Base-by-base conservation (phyloP, 2,113 vertebrate genomes). In the Fulmarus glacialis region DNA sequence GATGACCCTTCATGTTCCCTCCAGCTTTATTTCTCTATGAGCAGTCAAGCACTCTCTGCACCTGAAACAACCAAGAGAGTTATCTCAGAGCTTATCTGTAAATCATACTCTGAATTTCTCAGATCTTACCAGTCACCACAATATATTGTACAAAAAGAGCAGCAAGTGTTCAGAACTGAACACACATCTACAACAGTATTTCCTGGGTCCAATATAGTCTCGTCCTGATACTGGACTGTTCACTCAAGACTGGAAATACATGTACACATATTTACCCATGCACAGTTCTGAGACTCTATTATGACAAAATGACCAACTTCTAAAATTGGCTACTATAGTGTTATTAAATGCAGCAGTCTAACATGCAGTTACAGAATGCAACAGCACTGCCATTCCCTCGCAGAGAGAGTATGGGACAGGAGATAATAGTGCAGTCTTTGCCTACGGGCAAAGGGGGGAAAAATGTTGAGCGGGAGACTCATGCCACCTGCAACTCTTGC, bases 221-320 rank as follows among this genome's bases (percentile, higher is more conserved):
- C 3, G 0, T n/a, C 22, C 36, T 32, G 14, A 8, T 18, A 10
- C 11, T 52, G 58, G 47, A 30, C 45, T 66, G n/a, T 29, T 71
- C 50, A 34, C 47, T 66, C 36, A 27, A 14, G 21, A n/a, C 15
- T 53, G 12, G 15, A 66, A 64, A 50, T 24, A 36, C 48, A 23
- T 0, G 1, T 19, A 45, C 14, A n/a, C 7, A 8, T 48, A 40
- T 32, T 67, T 53, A 45, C 3, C 15, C 9, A 43, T 3, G 7
- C 18, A 45, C 21, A 66, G 40, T 48, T 66, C 40, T 75, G 50
- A 79, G 48, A 55, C n/a, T 40, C n/a, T 40, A n/a, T 43, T 59
- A 56, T 0, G 0, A 50, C 50, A 80, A 83, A 75, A 92, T 16
- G 1, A 45, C 58, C 1, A 0, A 38, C 15, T 22, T 30, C n/a